These are phyloP conservation scores for Drosophila hamatofila DNA, from an alignment of 2,888 invertebrate species.

Conservation along the genomic window DNA sequence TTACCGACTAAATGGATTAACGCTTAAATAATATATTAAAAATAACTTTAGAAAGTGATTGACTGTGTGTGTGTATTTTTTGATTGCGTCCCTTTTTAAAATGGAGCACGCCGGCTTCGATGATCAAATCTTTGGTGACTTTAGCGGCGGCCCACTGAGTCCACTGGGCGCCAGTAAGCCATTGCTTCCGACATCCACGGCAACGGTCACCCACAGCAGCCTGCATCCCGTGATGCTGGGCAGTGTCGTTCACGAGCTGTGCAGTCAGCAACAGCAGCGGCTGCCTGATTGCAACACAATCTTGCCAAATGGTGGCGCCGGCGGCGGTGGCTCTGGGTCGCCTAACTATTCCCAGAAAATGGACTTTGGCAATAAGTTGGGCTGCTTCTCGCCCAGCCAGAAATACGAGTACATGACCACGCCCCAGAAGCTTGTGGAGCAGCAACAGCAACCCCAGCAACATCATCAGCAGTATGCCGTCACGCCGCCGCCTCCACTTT, in stretches of 20 bases:
- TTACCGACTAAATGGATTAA: constrained; percentile 75
- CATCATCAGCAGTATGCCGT: constrained; percentile 74
- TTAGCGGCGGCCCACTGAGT: constrained; percentile 87
- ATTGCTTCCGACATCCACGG: constrained; percentile 85
- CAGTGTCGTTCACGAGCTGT: constrained; percentile 79
- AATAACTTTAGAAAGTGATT: not conserved
- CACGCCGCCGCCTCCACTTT: constrained; percentile 73
- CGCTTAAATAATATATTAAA: constrained; percentile 81
- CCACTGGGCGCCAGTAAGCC: constrained; percentile 85
- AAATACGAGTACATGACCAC: constrained; percentile 84
- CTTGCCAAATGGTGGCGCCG: constrained; percentile 74
- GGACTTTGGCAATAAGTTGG: constrained; percentile 84
- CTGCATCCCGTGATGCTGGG: constrained; percentile 90
- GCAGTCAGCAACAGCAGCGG: constrained; percentile 79
- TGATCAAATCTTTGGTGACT: constrained; percentile 92
- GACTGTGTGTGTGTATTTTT: constrained; percentile 5
- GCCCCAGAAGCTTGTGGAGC: constrained; percentile 80
- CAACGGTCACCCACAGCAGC: constrained; percentile 68
- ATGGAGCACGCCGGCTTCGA: constrained; percentile 92
- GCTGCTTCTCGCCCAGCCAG: constrained; percentile 85
- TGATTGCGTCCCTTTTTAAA: constrained; percentile 19
- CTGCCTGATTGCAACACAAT: constrained; percentile 85
- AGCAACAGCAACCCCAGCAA: constrained; percentile 70
- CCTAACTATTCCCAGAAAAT: constrained; percentile 84
- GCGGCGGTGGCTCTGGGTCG: constrained; percentile 70